These are phyloP conservation scores for Schizothorax lantsangensis DNA, from an alignment of 2,797 vertebrate species.

Conservation along the genomic window DNA sequence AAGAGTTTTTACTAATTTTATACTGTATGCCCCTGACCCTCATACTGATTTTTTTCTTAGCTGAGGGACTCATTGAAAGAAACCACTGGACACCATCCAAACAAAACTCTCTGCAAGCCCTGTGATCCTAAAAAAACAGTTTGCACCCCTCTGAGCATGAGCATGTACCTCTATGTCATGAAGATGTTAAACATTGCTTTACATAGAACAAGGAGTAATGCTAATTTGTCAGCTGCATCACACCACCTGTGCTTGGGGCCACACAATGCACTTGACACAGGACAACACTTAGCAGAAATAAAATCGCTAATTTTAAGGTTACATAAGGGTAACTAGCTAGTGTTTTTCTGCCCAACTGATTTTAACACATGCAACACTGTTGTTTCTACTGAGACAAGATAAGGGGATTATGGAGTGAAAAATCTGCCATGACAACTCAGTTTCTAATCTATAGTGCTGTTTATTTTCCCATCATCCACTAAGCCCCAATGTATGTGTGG, in stretches of 20 bases:
- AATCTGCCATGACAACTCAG: conserved; percentile 25
- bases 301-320: conserved; percentile 1
- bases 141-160: conserved; percentile 8
- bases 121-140: neutral
- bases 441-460: conserved; percentile 37
- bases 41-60: conserved; percentile 72
- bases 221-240: conserved; percentile 18
- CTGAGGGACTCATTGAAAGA: conserved; percentile 7
- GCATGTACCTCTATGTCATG: conserved; percentile 9
- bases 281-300: neutral
- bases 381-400: neutral
- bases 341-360: neutral
- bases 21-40: neutral
- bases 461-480: conserved; percentile 53
- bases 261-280: conserved; percentile 33
- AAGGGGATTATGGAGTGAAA: conserved; percentile 17
- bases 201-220: conserved; percentile 9
- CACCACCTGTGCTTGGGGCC: conserved; percentile 27
- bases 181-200: conserved; percentile 26
- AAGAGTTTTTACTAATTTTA: neutral
- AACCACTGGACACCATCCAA: conserved; percentile 62
- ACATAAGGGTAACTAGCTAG: neutral
- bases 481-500: conserved; percentile 38
- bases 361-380: conserved; percentile 16
- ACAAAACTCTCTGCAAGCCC: conserved; percentile 63